phyloP scores from a whole-genome alignment of 1,140 invertebrate species.

The Bombus confusus region DNA sequence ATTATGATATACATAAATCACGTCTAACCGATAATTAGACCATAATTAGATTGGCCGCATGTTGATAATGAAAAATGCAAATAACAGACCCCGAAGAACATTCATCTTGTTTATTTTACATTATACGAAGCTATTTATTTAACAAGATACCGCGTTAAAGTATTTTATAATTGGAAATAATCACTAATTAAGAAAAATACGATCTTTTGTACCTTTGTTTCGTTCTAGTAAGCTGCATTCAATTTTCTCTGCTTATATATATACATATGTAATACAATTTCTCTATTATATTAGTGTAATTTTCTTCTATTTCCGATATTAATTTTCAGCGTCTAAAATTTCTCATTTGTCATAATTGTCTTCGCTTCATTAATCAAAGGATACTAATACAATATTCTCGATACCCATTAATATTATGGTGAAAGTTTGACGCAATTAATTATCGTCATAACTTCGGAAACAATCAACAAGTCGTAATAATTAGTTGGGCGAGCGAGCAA shows the following conservation, averaged over 20 bases:
- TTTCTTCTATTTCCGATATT: background rate
- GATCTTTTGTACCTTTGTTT: too few relatives aligned
- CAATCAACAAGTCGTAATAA: conserved; percentile 28
- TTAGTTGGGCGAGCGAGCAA: conserved; percentile 10
- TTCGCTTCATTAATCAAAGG: background rate
- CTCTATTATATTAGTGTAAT: background rate
- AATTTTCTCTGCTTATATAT: too few relatives aligned
- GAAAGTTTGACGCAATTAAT: conserved; percentile 6
- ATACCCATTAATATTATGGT: background rate
- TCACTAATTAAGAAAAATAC: too few relatives aligned
- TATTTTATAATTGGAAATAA: too few relatives aligned
- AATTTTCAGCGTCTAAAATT: background rate
- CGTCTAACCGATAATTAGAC: conserved; percentile 44
- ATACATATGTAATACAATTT: too few relatives aligned
- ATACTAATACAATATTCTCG: background rate
- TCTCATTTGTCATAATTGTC: background rate
- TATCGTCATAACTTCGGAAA: conserved; percentile 11
- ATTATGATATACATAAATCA: conserved; percentile 43
- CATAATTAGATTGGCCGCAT: conserved; percentile 49
- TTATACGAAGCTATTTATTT: background rate
- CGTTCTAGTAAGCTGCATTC: too few relatives aligned
- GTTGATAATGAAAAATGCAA: conserved; percentile 26
- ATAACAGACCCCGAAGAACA: conserved; percentile 13
- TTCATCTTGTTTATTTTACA: background rate
- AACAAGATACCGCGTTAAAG: too few relatives aligned